Conservation (phyloP, 2,797 vertebrate genomes). For the Bradypus variegatus region DNA sequence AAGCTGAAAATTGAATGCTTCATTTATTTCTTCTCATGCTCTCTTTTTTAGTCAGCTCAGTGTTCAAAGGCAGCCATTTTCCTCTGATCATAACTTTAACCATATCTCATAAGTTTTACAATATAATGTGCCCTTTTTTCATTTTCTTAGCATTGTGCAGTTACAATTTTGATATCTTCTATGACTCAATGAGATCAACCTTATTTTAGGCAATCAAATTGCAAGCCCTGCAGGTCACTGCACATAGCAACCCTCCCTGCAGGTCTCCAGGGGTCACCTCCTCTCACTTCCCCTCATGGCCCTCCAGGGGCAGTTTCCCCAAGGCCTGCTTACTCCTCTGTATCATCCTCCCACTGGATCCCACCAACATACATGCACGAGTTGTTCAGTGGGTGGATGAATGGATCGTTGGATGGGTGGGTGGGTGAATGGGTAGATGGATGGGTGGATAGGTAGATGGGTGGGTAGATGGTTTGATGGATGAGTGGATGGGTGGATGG, state of each 20-base stretch:
- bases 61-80: not conserved
- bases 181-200: not conserved
- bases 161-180: not conserved
- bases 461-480: too few relatives aligned
- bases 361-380: too few relatives aligned
- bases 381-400: not conserved
- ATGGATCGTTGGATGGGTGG: too few relatives aligned
- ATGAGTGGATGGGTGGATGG: too few relatives aligned
- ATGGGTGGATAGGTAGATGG: too few relatives aligned
- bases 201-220: not conserved
- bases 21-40: too few relatives aligned
- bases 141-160: not conserved
- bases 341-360: too few relatives aligned
- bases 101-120: not conserved
- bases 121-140: too few relatives aligned
- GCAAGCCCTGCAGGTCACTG: not conserved
- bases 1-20: not conserved
- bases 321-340: not conserved
- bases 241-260: accelerated
- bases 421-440: too few relatives aligned
- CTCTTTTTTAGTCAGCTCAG: not conserved
- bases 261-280: not conserved
- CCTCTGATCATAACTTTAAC: not conserved
- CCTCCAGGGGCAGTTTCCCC: not conserved
- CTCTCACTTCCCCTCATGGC: not conserved